Conservation (phyloP, 37 sponge, comb jelly and placozoan genomes). For the Aphrocallistes beatrix region DNA sequence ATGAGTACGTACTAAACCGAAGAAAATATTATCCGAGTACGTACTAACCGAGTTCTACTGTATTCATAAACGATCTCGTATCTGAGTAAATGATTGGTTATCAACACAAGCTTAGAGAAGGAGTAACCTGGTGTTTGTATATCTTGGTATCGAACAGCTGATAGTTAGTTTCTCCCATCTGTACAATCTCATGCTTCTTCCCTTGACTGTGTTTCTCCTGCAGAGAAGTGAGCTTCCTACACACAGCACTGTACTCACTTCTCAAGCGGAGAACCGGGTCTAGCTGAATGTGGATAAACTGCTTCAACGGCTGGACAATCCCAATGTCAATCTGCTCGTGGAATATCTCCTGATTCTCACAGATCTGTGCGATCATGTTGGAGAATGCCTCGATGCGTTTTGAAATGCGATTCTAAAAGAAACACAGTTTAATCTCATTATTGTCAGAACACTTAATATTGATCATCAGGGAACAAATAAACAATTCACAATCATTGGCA, state of each 20-base stretch:
- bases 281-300: not conserved
- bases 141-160: slow-evolving; percentile 8
- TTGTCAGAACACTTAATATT: too few relatives aligned
- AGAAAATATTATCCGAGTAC: too few relatives aligned
- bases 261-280: not conserved
- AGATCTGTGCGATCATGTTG: not conserved
- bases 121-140: not conserved
- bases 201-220: not conserved
- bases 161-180: not conserved
- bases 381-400: not conserved
- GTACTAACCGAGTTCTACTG: too few relatives aligned
- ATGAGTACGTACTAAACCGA: too few relatives aligned
- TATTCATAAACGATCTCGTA: too few relatives aligned
- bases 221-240: not conserved
- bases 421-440: too few relatives aligned
- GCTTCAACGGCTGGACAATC: not conserved
- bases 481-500: too few relatives aligned
- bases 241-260: not conserved
- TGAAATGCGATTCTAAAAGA: not conserved
- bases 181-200: not conserved
- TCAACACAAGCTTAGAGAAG: too few relatives aligned
- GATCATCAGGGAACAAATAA: too few relatives aligned
- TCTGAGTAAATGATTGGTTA: too few relatives aligned
- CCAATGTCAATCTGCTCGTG: not conserved
- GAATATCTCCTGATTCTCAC: not conserved